These are phyloP conservation scores for Intellagama lesueurii DNA, from an alignment of 2,797 vertebrate species.

Conservation along the genomic window DNA sequence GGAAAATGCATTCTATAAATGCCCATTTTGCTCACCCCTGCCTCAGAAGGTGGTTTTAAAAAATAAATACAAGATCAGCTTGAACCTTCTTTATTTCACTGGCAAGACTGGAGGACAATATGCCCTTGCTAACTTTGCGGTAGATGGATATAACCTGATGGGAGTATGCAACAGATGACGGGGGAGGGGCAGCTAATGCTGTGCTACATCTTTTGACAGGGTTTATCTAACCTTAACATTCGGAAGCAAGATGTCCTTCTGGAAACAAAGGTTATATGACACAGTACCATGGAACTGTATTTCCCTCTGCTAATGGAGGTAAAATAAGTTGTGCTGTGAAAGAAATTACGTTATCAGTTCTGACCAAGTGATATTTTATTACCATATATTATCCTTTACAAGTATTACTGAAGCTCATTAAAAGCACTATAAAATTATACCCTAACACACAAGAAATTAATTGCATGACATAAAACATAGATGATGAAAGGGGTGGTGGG, in stretches of 20 bases:
- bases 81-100: not conserved
- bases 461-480: slow-evolving; percentile 70
- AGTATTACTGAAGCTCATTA: slow-evolving; percentile 75
- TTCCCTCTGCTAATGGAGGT: slow-evolving; percentile 39
- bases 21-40: too few relatives aligned
- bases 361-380: slow-evolving; percentile 82
- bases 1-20: not conserved
- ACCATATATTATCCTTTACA: slow-evolving; percentile 78
- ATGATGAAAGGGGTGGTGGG: slow-evolving; percentile 58
- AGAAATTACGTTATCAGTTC: slow-evolving; percentile 70
- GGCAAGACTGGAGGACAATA: not conserved
- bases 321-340: slow-evolving; percentile 61
- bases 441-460: slow-evolving; percentile 69
- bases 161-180: not conserved
- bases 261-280: not conserved
- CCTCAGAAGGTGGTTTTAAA: not conserved
- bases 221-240: not conserved
- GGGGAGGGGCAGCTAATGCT: not conserved
- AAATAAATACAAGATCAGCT: too few relatives aligned
- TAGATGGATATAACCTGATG: not conserved
- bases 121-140: not conserved
- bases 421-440: slow-evolving; percentile 74
- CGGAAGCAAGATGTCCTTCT: not conserved
- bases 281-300: not conserved
- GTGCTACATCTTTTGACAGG: not conserved